Percentiles rank a stretch among this genome's conserved stretches.
phyloP scores from a whole-genome alignment of 2,888 invertebrate genomes.

The Cylloceria caligata region DNA sequence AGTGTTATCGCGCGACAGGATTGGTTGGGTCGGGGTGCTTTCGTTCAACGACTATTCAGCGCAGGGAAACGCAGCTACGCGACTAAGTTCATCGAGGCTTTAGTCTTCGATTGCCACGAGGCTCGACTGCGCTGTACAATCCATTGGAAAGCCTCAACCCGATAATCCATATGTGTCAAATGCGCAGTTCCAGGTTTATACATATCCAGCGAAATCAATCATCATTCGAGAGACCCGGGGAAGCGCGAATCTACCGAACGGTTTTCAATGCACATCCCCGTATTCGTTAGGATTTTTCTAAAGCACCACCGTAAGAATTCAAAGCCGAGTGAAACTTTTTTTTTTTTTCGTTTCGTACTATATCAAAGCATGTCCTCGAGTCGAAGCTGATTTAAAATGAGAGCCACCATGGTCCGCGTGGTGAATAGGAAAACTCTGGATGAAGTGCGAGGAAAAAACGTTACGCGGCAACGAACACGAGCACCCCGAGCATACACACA shows the following conservation, averaged over 20 bases:
- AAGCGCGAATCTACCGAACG: not conserved
- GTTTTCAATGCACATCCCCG: not conserved
- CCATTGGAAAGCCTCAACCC: slow-evolving; percentile 12
- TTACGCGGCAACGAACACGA: slow-evolving; percentile 41
- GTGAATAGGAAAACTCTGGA: slow-evolving; percentile 25
- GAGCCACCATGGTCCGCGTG: slow-evolving; percentile 24
- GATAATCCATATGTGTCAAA: slow-evolving; percentile 22
- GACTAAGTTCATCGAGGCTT: slow-evolving; percentile 44
- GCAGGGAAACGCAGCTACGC: slow-evolving; percentile 11
- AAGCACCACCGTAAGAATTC: slow-evolving; percentile 5
- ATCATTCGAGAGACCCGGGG: slow-evolving; percentile 11
- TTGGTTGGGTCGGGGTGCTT: not conserved
- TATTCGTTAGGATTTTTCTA: slow-evolving; percentile 13
- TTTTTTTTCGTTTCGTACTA: not conserved
- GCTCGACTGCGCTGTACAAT: not conserved
- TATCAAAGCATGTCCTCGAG: slow-evolving; percentile 42
- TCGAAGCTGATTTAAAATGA: slow-evolving; percentile 42
- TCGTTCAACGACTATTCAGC: slow-evolving; percentile 43
- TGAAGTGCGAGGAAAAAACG: slow-evolving; percentile 24
- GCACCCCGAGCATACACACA: slow-evolving; percentile 7
- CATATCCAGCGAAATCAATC: slow-evolving; percentile 17
- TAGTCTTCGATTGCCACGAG: slow-evolving; percentile 33
- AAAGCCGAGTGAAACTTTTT: not conserved
- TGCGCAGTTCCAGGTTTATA: not conserved
- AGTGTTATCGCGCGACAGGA: slow-evolving; percentile 59